Conservation (phyloP, 2,888 invertebrate genomes). For the Ichneumon xanthorius region DNA sequence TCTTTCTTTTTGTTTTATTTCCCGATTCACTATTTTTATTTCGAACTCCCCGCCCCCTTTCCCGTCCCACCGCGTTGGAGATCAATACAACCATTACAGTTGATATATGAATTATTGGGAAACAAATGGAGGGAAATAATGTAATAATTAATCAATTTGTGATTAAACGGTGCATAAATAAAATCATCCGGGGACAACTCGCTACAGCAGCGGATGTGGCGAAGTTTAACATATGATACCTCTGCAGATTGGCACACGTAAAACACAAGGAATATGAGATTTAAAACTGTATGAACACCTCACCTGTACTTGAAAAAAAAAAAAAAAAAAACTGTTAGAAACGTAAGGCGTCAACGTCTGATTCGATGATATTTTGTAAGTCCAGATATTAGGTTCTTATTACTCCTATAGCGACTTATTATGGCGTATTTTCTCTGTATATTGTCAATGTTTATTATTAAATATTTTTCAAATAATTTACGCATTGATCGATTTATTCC, state of each 20-base stretch:
- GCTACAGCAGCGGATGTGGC: slow-evolving; percentile 45
- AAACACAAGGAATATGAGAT: slow-evolving; percentile 60
- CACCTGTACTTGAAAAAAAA: slow-evolving; percentile 76
- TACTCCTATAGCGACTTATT: slow-evolving; percentile 82
- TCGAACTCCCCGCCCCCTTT: no score
- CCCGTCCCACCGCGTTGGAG: no score
- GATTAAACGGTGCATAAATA: slow-evolving; percentile 64
- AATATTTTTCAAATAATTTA: slow-evolving; percentile 84
- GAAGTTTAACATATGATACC: slow-evolving; percentile 22
- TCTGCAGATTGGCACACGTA: slow-evolving; percentile 61
- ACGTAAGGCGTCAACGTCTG: slow-evolving; percentile 76
- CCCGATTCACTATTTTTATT: no score
- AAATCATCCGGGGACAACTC: slow-evolving; percentile 35
- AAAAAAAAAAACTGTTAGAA: slow-evolving; percentile 71
- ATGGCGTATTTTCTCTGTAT: slow-evolving; percentile 85
- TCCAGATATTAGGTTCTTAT: slow-evolving; percentile 84
- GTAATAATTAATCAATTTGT: slow-evolving; percentile 65
- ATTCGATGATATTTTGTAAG: slow-evolving; percentile 84
- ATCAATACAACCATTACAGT: no score
- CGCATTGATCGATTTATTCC: background rate
- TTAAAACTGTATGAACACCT: slow-evolving; percentile 72
- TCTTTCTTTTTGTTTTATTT: no score
- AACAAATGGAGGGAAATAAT: slow-evolving; percentile 45
- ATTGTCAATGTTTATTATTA: slow-evolving; percentile 85
- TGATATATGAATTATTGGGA: slow-evolving; percentile 56